phyloP scores from a whole-genome alignment of 2,888 invertebrate genomes.

The Eugnorisma glareosa region DNA sequence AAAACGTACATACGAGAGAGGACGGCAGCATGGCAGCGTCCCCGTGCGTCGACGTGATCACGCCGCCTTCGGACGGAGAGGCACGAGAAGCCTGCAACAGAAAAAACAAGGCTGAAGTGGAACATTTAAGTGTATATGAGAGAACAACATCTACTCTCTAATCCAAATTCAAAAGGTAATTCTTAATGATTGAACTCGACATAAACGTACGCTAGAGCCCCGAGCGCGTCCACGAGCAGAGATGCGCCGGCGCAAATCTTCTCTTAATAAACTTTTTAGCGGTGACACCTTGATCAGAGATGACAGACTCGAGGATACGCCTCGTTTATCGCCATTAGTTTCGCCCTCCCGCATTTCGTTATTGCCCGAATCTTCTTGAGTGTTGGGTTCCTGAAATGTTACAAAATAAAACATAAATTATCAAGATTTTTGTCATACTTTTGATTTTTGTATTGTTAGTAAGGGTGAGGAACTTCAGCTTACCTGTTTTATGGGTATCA shows the following conservation, averaged over 20 bases:
- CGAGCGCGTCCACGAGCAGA: constrained; percentile 92
- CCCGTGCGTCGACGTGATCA: constrained; percentile 93
- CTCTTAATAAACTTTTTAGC: constrained; percentile 95
- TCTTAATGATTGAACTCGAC: constrained; percentile 61
- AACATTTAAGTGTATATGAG: constrained; percentile 3
- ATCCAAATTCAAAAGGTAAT: constrained; percentile 27
- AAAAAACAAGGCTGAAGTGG: constrained; percentile 37
- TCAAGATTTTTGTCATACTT: background rate
- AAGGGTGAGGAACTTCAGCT: constrained; percentile 39
- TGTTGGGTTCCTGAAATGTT: constrained; percentile 80
- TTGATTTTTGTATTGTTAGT: background rate
- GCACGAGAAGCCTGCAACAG: constrained; percentile 84
- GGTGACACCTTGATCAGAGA: constrained; percentile 96
- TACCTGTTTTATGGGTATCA: constrained; percentile 96
- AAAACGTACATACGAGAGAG: constrained; percentile 95
- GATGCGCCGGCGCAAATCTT: constrained; percentile 95
- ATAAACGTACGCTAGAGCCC: constrained; percentile 83
- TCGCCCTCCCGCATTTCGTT: constrained; percentile 81
- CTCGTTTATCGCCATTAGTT: constrained; percentile 85
- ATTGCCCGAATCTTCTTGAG: constrained; percentile 78
- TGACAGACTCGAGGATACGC: constrained; percentile 92
- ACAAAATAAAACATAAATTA: constrained; percentile 13
- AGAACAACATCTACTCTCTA: constrained; percentile 50
- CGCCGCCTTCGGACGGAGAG: constrained; percentile 90
- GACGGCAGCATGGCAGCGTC: constrained; percentile 90